Base-by-base conservation (phyloP, 1,140 invertebrate species). In the Heliconius congener region DNA sequence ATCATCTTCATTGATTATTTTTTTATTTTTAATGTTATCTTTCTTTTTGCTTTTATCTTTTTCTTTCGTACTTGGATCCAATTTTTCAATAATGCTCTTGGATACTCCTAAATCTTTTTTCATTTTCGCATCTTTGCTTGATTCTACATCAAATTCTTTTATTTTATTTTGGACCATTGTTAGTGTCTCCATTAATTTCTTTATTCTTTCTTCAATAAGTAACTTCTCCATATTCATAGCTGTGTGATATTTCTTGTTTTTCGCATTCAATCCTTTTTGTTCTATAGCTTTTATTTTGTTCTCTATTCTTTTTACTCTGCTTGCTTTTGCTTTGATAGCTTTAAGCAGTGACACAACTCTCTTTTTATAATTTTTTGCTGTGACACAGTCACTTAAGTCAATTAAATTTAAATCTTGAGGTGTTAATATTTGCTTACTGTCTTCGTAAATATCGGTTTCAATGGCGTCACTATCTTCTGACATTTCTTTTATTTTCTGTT, bases 181-280 rank as follows among this genome's bases (percentile, higher is more conserved):
- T 34, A 92, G 76, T 8, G 82, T 82, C 46, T 89, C 87, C 46
- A 84, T 57, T 42, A 94, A 77, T 77, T 88, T 89, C 23, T 85
- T 81, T 23, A 87, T 76, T 72, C 87, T 76, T 50, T 91, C 82
- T 80, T 92, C 80, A 27, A 89, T 78, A 1, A 87, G 42, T 8
- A 89, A 52, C 81, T 90, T 93, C 42, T 93, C 91, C 4, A 77
- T 78, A 52, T 90, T 86, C 88, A 93, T 90, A 1, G 90, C 88
- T 70, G 90, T 92, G 57, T 92, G 91, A 57, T 78, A 88, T 46
- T 88, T 88, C 76, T 93, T 93, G 27, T 91, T 94, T 71, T 83
- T 86, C 0, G 85, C 66, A 34, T 79, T 82, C 8, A 91, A 78
- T 30, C 94, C 88, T 81, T 87, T 88, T 80, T 87, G 71, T 86